phyloP scores from a whole-genome alignment of 2,888 invertebrate species.

The Melanchra persicariae region DNA sequence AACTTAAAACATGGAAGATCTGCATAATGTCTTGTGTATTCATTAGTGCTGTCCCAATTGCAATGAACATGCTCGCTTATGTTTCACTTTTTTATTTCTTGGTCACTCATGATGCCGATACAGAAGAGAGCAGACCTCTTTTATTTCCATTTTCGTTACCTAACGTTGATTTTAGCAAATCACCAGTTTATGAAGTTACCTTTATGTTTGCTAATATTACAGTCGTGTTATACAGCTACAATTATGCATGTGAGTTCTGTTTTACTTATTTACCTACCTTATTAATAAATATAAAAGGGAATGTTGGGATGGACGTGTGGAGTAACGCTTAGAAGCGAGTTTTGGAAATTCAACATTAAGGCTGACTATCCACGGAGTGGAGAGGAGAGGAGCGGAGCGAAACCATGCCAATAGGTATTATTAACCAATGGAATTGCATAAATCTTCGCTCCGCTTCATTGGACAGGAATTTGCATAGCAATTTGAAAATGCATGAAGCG shows the following conservation, averaged over 20 bases:
- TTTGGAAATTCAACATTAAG: too few species aligned
- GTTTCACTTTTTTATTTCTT: conserved; percentile 67
- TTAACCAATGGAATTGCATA: too few species aligned
- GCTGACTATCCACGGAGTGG: too few species aligned
- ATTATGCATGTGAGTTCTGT: conserved; percentile 76
- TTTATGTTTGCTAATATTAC: conserved; percentile 71
- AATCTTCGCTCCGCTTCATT: too few species aligned
- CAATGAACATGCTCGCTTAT: conserved; percentile 66
- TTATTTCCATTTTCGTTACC: conserved; percentile 78
- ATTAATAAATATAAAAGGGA: too few species aligned
- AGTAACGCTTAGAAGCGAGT: too few species aligned
- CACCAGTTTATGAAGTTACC: conserved; percentile 76
- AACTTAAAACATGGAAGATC: conserved; percentile 76
- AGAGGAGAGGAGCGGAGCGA: too few species aligned
- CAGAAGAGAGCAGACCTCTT: conserved; percentile 70
- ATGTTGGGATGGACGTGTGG: too few species aligned
- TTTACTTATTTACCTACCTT: not conserved
- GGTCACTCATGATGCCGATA: conserved; percentile 63
- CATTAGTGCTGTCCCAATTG: conserved; percentile 53
- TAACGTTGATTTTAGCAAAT: conserved; percentile 69
- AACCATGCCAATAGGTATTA: too few species aligned
- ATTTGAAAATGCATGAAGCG: too few species aligned
- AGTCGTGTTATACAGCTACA: conserved; percentile 67
- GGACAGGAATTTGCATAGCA: too few species aligned
- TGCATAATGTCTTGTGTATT: conserved; percentile 68